Percentiles rank a stretch among this genome's conserved stretches.
These are phyloP conservation scores for Psilopsiagon aurifrons DNA, from an alignment of 2,113 vertebrate genomes.

Conservation along the genomic window DNA sequence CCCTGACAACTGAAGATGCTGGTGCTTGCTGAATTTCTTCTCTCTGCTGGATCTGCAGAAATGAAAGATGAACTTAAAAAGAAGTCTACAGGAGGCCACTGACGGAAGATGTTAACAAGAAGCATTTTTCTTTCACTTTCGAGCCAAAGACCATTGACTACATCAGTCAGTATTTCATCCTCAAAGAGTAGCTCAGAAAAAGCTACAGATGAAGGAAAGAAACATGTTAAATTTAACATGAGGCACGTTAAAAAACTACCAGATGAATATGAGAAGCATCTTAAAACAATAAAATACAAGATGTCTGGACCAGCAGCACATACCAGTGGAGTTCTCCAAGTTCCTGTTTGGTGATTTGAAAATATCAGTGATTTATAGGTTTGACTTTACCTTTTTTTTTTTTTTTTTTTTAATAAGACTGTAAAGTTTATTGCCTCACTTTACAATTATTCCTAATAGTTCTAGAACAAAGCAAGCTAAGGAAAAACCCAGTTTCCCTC, in stretches of 20 bases:
- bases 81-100: not conserved
- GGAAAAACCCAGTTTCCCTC: not conserved
- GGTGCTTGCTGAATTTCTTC: not conserved
- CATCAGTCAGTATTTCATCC: not conserved
- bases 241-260: not conserved
- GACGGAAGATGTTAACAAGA: not conserved
- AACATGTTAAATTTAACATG: constrained; percentile 31
- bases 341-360: constrained; percentile 24
- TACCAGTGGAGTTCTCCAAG: not conserved
- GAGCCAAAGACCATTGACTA: not conserved
- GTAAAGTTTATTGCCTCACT: not conserved
- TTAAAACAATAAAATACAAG: constrained; percentile 60
- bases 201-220: not conserved
- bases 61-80: constrained; percentile 1
- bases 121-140: not conserved
- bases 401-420: not conserved
- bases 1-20: accelerated
- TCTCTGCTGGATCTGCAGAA: not conserved
- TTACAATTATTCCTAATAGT: not conserved
- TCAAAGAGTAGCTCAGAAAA: constrained; percentile 9
- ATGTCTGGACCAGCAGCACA: constrained; percentile 10
- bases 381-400: not conserved
- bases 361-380: not conserved
- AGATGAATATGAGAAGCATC: constrained; percentile 27
- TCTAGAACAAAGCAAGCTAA: not conserved